phyloP scores from a whole-genome alignment of 2,888 invertebrate species.

The Dioctria linearis region DNA sequence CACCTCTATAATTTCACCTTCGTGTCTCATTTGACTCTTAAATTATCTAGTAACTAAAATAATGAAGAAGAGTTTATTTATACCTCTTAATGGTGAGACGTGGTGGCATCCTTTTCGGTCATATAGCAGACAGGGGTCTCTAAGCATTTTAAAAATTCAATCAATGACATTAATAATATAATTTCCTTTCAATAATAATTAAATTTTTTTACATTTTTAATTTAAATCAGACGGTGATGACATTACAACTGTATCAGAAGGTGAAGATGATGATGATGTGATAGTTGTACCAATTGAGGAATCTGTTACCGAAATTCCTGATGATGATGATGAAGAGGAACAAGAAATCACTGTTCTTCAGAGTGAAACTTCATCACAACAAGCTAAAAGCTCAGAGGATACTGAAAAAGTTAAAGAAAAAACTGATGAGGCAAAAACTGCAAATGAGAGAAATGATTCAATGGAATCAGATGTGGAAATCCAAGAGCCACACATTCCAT shows the following conservation, averaged over 20 bases:
- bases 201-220: neutral
- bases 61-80: too few relatives aligned
- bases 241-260: conserved; percentile 65
- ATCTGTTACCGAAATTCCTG: conserved; percentile 76
- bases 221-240: neutral
- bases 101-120: too few relatives aligned
- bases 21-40: too few relatives aligned
- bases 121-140: too few relatives aligned
- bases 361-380: neutral
- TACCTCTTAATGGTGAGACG: too few relatives aligned
- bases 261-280: conserved; percentile 80
- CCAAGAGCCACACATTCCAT: conserved; percentile 71
- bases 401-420: conserved; percentile 60
- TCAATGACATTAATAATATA: too few relatives aligned
- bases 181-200: too few relatives aligned
- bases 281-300: conserved; percentile 79
- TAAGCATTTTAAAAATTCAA: too few relatives aligned
- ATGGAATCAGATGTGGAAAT: conserved; percentile 70
- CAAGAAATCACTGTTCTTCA: conserved; percentile 63
- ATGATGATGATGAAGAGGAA: conserved; percentile 76
- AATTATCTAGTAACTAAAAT: too few relatives aligned
- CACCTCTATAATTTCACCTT: too few relatives aligned
- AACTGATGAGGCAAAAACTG: conserved; percentile 54
- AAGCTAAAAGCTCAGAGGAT: neutral
- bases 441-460: conserved; percentile 54